Base-by-base conservation (phyloP, 1,140 invertebrate genomes). In the Cryptotermes secundus region DNA sequence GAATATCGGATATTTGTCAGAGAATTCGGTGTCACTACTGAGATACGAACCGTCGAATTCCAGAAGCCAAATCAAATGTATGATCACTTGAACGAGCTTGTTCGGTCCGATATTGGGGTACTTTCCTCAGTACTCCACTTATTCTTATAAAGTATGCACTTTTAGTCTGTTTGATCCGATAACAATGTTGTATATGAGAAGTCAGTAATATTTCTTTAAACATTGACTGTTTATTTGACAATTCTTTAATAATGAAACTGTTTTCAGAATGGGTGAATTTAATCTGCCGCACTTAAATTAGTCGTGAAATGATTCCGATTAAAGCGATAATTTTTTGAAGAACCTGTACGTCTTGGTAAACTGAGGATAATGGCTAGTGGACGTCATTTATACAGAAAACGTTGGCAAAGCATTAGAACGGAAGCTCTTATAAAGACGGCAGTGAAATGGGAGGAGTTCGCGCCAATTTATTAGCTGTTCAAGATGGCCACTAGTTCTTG, bases 401-500 rank as follows among this genome's bases (percentile, higher is more conserved):
- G 59, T 72, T 72, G 26, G 59, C 59, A 31, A 72, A 6, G 59
- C 59, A 72, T 72, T 72, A 31, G 59, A 72, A 26, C 26, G 59
- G 59, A 72, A 72, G 59, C n/a, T 72, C 6, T 2, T 72, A 72
- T 72, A 72, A 72, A 72, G 59, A 72, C n/a, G n/a, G 26, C 59
- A 14, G n/a, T 72, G n/a, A 72, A 72, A 72, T 72, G 59, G 59
- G 59, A 72, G 59, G 59, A 72, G 59, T 31, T 72, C 2, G n/a
- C 4, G 26, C 59, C 59, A 14, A 72, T 72, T 72, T 72, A 72
- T 72, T 72, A 31, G 59, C n/a, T 72, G 59, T 72, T 72, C 59
- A 72, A 72, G 59, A 72, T 72, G n/a, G 26, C 59, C 59, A 72
- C 59, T 31, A 72, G 59, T 72, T 72, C 59, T 72, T 72, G 59